A percentile compares a stretch with the other conserved stretches of the same genome.
Evolutionary conservation across 2,888 invertebrate species (phyloP).

Genomic region (Oscheius sp.): DNA sequence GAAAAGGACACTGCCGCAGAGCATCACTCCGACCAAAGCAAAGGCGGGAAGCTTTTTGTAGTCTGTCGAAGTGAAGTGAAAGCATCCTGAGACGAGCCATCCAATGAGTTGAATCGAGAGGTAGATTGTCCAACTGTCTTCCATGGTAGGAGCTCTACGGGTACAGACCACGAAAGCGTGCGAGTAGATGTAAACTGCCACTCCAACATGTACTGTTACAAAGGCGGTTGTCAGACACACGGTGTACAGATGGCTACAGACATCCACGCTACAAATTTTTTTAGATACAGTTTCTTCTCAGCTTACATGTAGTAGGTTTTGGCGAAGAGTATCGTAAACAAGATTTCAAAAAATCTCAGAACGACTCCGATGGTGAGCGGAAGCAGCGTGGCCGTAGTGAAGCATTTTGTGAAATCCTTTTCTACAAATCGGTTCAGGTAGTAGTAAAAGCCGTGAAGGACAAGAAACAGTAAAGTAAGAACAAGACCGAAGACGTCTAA

Average conservation of each 20-base stretch:
- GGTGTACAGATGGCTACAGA: slow-evolving; percentile 12
- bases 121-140: slow-evolving; percentile 29
- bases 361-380: slow-evolving; percentile 5
- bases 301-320: slow-evolving; percentile 14
- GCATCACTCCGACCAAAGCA: slow-evolving; percentile 4
- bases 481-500: slow-evolving; percentile 7
- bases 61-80: slow-evolving; percentile 8
- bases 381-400: neutral
- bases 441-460: slow-evolving; percentile 1
- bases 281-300: neutral
- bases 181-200: slow-evolving; percentile 6
- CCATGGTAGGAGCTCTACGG: slow-evolving; percentile 12
- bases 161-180: slow-evolving; percentile 13
- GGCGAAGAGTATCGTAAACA: neutral
- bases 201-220: slow-evolving; percentile 10
- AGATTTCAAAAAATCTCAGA: slow-evolving; percentile 1
- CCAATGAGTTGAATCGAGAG: slow-evolving; percentile 12
- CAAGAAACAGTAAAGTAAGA: slow-evolving; percentile 7
- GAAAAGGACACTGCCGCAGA: neutral
- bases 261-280: slow-evolving; percentile 14
- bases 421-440: slow-evolving; percentile 7
- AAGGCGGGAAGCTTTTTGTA: slow-evolving; percentile 13
- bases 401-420: slow-evolving; percentile 27
- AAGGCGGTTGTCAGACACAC: slow-evolving; percentile 21
- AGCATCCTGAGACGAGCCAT: slow-evolving; percentile 25